phyloP scores from a whole-genome alignment of 2,113 vertebrate genomes.

The Notiomystis cincta region DNA sequence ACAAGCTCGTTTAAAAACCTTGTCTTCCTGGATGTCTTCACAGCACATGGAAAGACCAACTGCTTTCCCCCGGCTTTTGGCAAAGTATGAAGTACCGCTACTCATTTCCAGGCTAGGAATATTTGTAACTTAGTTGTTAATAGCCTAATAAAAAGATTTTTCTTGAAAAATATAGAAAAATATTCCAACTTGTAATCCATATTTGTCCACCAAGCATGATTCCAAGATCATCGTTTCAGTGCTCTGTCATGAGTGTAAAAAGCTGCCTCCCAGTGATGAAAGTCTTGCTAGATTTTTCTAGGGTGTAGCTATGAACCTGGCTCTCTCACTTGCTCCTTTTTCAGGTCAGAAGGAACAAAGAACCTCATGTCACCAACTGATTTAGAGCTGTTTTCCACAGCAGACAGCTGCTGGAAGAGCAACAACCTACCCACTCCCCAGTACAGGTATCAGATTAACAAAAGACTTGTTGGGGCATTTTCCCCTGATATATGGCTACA shows the following conservation, averaged over 20 bases:
- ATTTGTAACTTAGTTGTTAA: neutral
- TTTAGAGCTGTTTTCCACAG: neutral
- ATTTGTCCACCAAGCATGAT: neutral
- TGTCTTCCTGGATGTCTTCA: neutral
- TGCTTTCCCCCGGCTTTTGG: neutral
- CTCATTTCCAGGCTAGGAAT: neutral
- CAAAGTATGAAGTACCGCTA: neutral
- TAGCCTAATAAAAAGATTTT: neutral
- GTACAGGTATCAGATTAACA: neutral
- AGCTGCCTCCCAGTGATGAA: neutral
- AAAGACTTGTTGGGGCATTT: neutral
- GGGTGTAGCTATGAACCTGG: neutral
- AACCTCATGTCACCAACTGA: neutral
- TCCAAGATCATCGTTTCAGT: neutral
- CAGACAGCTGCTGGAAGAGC: neutral
- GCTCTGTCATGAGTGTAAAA: neutral
- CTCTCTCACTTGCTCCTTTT: neutral
- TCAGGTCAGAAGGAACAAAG: neutral
- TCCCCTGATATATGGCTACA: neutral
- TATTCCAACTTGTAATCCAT: neutral
- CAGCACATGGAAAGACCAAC: neutral
- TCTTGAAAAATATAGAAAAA: neutral
- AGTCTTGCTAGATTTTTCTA: neutral
- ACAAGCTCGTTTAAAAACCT: neutral
- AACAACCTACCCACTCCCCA: neutral